Base-by-base conservation (phyloP, 2,113 vertebrate genomes). In the Noturus placidus region DNA sequence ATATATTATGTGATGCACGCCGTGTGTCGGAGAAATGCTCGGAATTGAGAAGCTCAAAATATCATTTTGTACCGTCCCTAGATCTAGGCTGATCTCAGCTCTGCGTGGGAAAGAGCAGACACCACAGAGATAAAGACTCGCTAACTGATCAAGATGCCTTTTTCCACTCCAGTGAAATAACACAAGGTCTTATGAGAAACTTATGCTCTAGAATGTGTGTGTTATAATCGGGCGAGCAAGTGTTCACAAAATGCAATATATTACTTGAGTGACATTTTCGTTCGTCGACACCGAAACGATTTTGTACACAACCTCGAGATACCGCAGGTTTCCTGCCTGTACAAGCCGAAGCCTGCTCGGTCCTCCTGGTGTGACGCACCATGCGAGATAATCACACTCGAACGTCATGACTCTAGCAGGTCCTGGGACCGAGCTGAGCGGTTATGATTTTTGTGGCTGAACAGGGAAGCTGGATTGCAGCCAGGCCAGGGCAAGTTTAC, bases 401-500 rank as follows among this genome's bases (percentile, higher is more conserved):
- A 78, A 90, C 82, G 89, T 90, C 89, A 88, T 56, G 30, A 85
- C 70, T 87, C 35, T 19, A 81, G 83, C 69, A 59, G 70, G 82
- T 65, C 77, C 70, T 63, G 77, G 78, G 80, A 88, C 59, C 63
- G 30, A 88, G 19, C 52, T 82, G 61, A 78, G 52, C 17, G 38
- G 74, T 52, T 82, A 54, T 27, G 50, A 9, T 56, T 35, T 87
- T 69, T 35, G 67, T 30, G 65, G 52, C 82, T 67, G 35, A 70
- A 82, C 38, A 35, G 6, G 50, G 52, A 33, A 83, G 70, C 46
- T 88, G 59, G 50, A 84, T 14, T 69, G 27, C 69, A 83, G 82
- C 85, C 82, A 89, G 56, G 20, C 11, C 25, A 59, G 85, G 82
- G 54, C 89, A 85, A 87, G 87, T 90, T 90, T 87, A 89, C 87